Evolutionary conservation across 2,888 invertebrate species (phyloP), one percentile per base, ranked within the genome.

Genomic region (Scaptomyza tumidula): DNA sequence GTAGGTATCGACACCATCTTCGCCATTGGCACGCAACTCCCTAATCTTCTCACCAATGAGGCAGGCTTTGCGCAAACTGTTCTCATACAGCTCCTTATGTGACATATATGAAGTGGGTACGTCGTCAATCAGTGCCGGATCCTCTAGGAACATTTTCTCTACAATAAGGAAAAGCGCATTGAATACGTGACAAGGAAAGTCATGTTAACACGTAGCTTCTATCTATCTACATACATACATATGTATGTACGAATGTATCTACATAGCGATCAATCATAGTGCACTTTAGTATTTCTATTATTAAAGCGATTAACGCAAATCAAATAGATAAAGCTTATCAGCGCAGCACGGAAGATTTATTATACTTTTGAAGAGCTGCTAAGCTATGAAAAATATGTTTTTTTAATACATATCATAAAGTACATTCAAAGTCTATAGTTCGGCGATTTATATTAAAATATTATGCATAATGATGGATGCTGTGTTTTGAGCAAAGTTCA

Each of bases 61-160:
- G 1, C 89, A 90, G 35, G 96, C 94, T 90, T 96, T 96, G 65
- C 95, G 94, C 24, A 97, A 92, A 11, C 96, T 95, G 83, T 96
- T 54, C 89, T 96, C 96, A 91, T 97, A 97, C 74, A 96, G 94
- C 88, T 97, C 96, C 88, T 96, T 96, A 90, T 97, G 97, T 69
- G 97, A 97, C 71, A 96, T 93, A 90, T 96, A 97, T 65, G 95
- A 95, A 2, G 94, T 92, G 2, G 97, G 96, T 1, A 95, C 92
- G 45, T 93, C 93, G 70, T 96, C 95, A 74, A 93, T 90, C 58
- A 96, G 93, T 44, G 94, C 94, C 0, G 96, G 95, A 91, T 97
- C 94, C 49, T 93, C 93, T 13, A 92, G 82, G 46, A 92, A 91
- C 53, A 86, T 53, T 65, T 90, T 90, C 74, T 92, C 92, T 92